phyloP scores from a whole-genome alignment of 2,113 vertebrate genomes.

The Hippocampus comes region DNA sequence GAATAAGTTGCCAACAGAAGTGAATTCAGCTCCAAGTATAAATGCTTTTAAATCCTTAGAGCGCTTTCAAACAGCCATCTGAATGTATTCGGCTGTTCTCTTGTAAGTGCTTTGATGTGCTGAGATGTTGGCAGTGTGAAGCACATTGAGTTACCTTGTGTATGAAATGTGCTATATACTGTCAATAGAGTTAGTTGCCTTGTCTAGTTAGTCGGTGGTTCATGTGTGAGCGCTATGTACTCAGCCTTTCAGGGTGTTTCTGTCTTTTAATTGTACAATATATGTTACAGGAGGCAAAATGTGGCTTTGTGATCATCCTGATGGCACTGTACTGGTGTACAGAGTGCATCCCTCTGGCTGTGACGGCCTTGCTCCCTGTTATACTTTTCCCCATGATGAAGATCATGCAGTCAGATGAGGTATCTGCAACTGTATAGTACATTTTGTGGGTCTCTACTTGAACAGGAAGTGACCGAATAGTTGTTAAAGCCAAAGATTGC shows the following conservation, averaged over 20 bases:
- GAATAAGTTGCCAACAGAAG: too few species aligned
- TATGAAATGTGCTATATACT: too few species aligned
- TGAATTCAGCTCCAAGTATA: too few species aligned
- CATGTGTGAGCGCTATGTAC: neutral
- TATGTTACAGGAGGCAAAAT: constrained; percentile 75
- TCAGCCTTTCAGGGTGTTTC: neutral
- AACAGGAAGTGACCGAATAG: neutral
- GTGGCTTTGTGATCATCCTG: constrained; percentile 83
- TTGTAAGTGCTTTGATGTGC: too few species aligned
- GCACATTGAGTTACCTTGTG: too few species aligned
- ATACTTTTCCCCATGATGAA: constrained; percentile 88
- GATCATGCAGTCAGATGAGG: constrained; percentile 82
- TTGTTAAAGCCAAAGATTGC: neutral
- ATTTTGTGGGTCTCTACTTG: neutral
- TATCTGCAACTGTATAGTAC: constrained; percentile 43
- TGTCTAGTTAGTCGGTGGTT: neutral
- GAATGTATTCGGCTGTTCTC: too few species aligned
- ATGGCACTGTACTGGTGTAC: constrained; percentile 94
- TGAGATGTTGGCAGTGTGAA: too few species aligned
- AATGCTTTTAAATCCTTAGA: too few species aligned
- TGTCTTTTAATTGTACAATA: neutral
- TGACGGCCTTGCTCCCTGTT: constrained; percentile 85
- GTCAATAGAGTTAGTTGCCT: too few species aligned
- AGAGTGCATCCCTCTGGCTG: constrained; percentile 84
- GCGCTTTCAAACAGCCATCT: too few species aligned